phyloP scores from a whole-genome alignment of 2,113 vertebrate genomes.

The Octodon degus region DNA sequence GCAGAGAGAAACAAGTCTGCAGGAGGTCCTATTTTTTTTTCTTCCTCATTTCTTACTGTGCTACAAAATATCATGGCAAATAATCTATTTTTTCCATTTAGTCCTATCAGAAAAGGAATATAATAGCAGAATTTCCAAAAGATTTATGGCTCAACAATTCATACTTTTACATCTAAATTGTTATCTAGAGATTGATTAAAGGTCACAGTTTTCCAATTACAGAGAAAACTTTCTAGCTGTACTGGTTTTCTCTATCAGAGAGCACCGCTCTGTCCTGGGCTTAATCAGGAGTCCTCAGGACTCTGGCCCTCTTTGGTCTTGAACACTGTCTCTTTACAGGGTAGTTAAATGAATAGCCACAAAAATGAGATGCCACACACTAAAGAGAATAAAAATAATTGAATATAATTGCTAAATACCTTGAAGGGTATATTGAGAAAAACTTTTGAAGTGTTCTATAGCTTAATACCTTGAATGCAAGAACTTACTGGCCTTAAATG shows the following conservation, averaged over 20 bases:
- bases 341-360: slow-evolving; percentile 46
- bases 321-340: slow-evolving; percentile 20
- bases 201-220: background rate
- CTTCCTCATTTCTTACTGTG: slow-evolving; percentile 30
- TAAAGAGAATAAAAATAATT: background rate
- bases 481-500: background rate
- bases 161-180: background rate
- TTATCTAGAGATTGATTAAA: slow-evolving; percentile 61
- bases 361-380: background rate
- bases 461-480: background rate
- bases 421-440: background rate
- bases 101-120: slow-evolving; percentile 51
- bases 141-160: slow-evolving; percentile 58
- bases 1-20: slow-evolving; percentile 77
- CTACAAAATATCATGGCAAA: slow-evolving; percentile 40
- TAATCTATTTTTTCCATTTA: slow-evolving; percentile 63
- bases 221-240: background rate
- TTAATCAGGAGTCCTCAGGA: background rate
- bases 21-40: slow-evolving; percentile 65
- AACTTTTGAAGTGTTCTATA: slow-evolving; percentile 33
- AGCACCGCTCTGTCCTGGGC: background rate
- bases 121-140: slow-evolving; percentile 60
- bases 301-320: slow-evolving; percentile 34
- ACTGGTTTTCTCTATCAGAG: slow-evolving; percentile 44
- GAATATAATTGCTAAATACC: background rate